Percentiles rank a stretch among this genome's conserved stretches.
Conservation (phyloP, 2,113 vertebrate genomes). For the Pomatorhinus ruficollis region DNA sequence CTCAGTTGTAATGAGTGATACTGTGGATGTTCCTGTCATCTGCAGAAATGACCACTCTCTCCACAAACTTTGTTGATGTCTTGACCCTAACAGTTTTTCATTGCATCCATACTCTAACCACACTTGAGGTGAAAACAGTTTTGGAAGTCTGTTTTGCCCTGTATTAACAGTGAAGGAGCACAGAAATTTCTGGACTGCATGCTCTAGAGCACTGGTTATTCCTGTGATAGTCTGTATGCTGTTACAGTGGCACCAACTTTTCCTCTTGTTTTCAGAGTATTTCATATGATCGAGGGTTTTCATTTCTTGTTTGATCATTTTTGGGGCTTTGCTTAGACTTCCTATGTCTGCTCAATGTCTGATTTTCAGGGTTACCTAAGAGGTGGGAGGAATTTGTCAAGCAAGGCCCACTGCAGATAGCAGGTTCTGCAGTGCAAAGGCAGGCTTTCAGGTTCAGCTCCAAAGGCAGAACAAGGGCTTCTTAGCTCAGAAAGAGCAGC, state of each 20-base stretch:
- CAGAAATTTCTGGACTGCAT: background rate
- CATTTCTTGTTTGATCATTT: background rate
- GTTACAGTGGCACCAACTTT: background rate
- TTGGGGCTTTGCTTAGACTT: background rate
- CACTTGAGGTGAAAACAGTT: background rate
- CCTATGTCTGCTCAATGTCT: fast-evolving
- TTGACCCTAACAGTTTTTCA: background rate
- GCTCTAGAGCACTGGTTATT: background rate
- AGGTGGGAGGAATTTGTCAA: background rate
- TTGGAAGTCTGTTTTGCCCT: background rate
- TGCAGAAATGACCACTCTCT: background rate
- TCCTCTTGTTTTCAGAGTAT: background rate
- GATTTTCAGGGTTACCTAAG: background rate
- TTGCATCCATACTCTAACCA: background rate
- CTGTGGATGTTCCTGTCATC: background rate
- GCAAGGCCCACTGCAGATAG: background rate
- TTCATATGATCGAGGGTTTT: fast-evolving
- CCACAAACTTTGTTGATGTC: background rate
- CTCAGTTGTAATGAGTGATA: background rate
- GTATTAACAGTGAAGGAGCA: background rate
- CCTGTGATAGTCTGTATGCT: background rate
- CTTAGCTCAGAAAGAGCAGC: background rate
- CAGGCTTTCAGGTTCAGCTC: background rate
- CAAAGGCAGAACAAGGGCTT: background rate
- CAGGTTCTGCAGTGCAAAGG: background rate